Evolutionary conservation across 2,113 vertebrate species (phyloP).

Genomic region (Probosciger aterrimus): DNA sequence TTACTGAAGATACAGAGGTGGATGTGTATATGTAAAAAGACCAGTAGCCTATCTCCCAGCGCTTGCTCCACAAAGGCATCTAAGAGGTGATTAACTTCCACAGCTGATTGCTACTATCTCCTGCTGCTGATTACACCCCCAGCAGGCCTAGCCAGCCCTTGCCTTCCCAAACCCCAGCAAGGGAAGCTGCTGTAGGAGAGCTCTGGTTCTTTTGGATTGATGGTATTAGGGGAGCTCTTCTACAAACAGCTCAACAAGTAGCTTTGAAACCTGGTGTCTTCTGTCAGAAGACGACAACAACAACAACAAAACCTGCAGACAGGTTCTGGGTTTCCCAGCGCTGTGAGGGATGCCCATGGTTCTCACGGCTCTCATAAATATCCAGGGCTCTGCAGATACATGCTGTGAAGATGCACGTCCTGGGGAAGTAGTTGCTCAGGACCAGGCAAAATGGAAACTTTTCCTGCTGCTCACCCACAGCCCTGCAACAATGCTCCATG

Average conservation of each 20-base stretch:
- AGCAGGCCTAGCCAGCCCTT: neutral
- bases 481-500: accelerated
- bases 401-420: neutral
- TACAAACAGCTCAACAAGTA: neutral
- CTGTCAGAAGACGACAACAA: neutral
- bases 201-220: neutral
- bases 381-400: neutral
- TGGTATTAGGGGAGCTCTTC: neutral
- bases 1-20: neutral
- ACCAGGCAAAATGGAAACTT: neutral
- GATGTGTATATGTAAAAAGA: neutral
- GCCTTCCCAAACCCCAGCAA: neutral
- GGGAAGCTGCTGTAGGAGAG: neutral
- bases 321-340: neutral
- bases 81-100: neutral
- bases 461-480: neutral
- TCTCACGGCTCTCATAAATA: neutral
- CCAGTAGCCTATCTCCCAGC: neutral
- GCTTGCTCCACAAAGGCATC: neutral
- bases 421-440: neutral
- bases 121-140: accelerated
- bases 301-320: accelerated
- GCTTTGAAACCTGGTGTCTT: neutral
- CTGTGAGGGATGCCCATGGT: accelerated
- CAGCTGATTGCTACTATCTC: neutral